Base-by-base conservation (phyloP, 2,797 vertebrate genomes). In the Echeneis naucrates region DNA sequence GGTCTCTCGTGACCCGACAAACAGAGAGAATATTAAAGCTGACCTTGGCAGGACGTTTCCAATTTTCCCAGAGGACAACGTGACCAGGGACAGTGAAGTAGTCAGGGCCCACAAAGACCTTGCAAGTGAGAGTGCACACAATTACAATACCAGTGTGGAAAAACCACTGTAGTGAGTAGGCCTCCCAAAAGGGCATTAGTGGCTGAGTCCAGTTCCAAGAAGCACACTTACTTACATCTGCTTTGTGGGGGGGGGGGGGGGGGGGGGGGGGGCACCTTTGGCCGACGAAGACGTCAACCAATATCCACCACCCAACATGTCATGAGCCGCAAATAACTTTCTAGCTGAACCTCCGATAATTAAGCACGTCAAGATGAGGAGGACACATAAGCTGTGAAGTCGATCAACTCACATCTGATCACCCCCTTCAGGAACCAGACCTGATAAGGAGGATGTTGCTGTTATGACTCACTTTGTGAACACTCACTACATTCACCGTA, bases 11-110 rank as follows among this genome's bases (percentile, higher is more conserved):
- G 37, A 56, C 23, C 58, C 17, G 37, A 12, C 19, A 68, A 57
- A 44, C 19, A 50, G 9, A 14, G 2, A 14, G 19, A 33, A 61
- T 65, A 63, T 75, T 61, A 57, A 38, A 63, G 56, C 8, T 76
- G 60, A 77, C 72, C 56, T 63, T 59, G 45, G 26, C 13, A 37
- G 30, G 51, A 11, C 21, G 45, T 13, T 69, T 54, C 57, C 19
- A 58, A 51, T 14, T 56, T 56, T 78, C 52, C 52, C 60, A 58
- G 42, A 27, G 45, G 65, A 56, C 55, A 37, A 40, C 61, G 33
- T 45, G 24, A 50, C 45, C 37, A 26, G 4, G 55, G 16, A 24
- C 1, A 13, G 26, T 30, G 17, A 35, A 10, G 37, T 19, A 38
- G 54, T 53, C 1, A 9, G 23, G 2, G 23, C 5, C 24, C 45